These are phyloP conservation scores for Odontocerum albicorne DNA, from an alignment of 2,888 invertebrate genomes.

Conservation along the genomic window DNA sequence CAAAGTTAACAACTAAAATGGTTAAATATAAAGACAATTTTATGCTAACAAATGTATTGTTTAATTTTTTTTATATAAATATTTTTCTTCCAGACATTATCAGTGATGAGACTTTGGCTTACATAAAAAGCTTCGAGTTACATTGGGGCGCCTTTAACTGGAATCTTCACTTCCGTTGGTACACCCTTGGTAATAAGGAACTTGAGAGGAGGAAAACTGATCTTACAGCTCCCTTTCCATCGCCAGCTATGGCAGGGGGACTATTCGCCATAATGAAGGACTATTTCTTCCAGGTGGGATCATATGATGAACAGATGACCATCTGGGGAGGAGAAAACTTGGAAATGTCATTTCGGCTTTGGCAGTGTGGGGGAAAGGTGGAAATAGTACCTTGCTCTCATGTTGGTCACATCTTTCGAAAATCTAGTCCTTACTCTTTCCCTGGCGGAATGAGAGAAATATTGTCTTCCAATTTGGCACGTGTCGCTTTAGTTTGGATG, in stretches of 20 bases:
- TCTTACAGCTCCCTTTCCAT: conserved; percentile 69
- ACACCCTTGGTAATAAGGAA: conserved; percentile 70
- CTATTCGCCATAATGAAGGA: conserved; percentile 85
- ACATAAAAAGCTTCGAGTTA: conserved; percentile 90
- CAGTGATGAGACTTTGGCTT: conserved; percentile 94
- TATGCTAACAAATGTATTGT: background rate
- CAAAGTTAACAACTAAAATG: no score
- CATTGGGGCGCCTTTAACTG: conserved; percentile 99
- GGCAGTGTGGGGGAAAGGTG: conserved; percentile 92
- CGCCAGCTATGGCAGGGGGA: conserved; percentile 94
- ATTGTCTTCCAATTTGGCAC: conserved; percentile 86
- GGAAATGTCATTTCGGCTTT: conserved; percentile 94
- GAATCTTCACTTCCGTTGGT: conserved; percentile 92
- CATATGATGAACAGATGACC: conserved; percentile 69
- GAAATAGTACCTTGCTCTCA: conserved; percentile 92
- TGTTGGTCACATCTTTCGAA: conserved; percentile 91
- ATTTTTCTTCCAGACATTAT: conserved; percentile 70
- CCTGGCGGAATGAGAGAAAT: conserved; percentile 88
- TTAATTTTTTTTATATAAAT: background rate
- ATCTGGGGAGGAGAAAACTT: conserved; percentile 99
- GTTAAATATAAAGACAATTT: no score
- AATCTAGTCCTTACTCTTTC: conserved; percentile 93
- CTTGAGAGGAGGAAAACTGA: conserved; percentile 63
- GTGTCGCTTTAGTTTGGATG: conserved; percentile 97
- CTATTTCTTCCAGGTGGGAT: conserved; percentile 85